Evolutionary conservation across 2,888 invertebrate genomes (phyloP), one percentile per base, ranked within the genome.

Genomic region (Scaptomyza cyrtandrae): DNA sequence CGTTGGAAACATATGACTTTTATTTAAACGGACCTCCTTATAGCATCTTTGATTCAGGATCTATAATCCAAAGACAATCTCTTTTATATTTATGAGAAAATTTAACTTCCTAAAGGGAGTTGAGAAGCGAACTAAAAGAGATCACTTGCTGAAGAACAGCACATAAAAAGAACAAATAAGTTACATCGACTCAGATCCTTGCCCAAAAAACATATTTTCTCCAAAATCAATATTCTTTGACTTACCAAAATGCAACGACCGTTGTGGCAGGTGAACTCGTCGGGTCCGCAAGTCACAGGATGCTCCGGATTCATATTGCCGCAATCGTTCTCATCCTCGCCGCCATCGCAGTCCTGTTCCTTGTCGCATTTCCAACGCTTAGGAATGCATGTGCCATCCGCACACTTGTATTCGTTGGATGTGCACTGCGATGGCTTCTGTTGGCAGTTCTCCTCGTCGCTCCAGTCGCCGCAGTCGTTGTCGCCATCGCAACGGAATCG

Each of bases 381-480:
- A 3, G 95, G 95, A 41, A 97, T 96, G 86, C 97, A 97, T 78
- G 95, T 95, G 1, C 96, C 96, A 80, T 94, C 96, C 60, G 93
- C 93, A 83, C 96, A 96, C 89, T 95, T 95, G 90, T 95, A 96
- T 89, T 96, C 96, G 71, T 94, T 95, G 5, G 94, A 91, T 43
- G 94, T 95, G 84, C 96, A 96, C 77, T 93, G 94, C 0, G 94
- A 94, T 0, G 94, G 94, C 75, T 94, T 92, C 83, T 94, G 93
- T 0, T 95, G 94, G 85, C 97, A 97, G 70, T 95, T 94, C 84
- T 96, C 95, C 89, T 97, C 97, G 86, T 97, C 97, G 57, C 96
- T 96, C 95, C 96, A 96, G 89, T 97, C 97, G 0, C 96, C 96
- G 85, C 97, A 97, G 89, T 97, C 97, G 86, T 97, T 96, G 87